Base-by-base conservation (phyloP, 1,140 invertebrate species). In the Drosophila tani region DNA sequence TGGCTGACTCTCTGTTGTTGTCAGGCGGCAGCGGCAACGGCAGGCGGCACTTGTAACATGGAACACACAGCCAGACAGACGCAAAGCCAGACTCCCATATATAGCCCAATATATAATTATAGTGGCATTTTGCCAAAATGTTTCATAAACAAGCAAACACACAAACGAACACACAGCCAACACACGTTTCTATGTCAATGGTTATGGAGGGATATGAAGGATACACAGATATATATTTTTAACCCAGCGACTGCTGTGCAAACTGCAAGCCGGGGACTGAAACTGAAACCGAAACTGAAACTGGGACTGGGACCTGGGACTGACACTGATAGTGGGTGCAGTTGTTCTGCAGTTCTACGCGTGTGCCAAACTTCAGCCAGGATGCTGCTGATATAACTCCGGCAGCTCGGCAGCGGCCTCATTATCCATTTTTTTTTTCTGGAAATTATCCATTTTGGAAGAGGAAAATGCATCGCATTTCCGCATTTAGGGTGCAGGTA, bases 121-220 rank as follows among this genome's bases (percentile, higher is more conserved):
- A 88, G 80, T 87, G 83, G 80, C 80, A 83, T 83, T 81, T 83
- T 83, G 83, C 83, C 83, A 87, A 83, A 83, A 83, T 79, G 62
- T 65, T 71, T 51, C 51, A 57, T 56, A 56, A 56, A 56, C 60
- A 62, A 46, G 40, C 53, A 64, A 35, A 41, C 27, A 74, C 51
- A 67, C 21, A 65, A 8, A 62, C 40, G 29, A 35, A 55, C 29
- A 46, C 40, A 60, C 12, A 38, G 5, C 8, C 9, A 50, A 67
- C 69, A 56, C 56, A 65, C 60, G 46, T 49, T 68, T 68, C 65
- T 68, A 66, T 66, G 63, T 66, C 63, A 66, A 66, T 56, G 63
- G 63, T 29, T 24, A 45, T 27, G 21, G 29, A 32, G 12, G 9
- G 49, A 55, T 45, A 56, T 38, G 38, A 32, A 50, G 32, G 11